phyloP scores from a whole-genome alignment of 2,797 vertebrate species.

The Melanotaenia nigrans region DNA sequence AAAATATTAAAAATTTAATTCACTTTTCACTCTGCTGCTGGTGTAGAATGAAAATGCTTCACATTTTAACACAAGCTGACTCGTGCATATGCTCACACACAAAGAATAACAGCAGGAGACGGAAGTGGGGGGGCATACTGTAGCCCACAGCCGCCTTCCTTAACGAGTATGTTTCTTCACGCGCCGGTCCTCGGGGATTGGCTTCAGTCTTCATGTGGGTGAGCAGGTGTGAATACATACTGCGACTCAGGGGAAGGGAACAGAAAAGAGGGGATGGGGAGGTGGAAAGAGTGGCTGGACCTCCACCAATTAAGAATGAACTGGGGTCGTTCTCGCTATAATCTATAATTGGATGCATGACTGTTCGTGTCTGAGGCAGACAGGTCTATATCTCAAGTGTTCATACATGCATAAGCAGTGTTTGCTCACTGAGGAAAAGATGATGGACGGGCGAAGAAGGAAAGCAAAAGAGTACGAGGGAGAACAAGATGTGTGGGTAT shows the following conservation, averaged over 20 bases:
- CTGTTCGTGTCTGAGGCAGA: constrained; percentile 15
- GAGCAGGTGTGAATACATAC: constrained; percentile 48
- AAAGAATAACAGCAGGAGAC: constrained; percentile 8
- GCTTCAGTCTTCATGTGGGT: constrained; percentile 38
- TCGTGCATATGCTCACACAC: constrained; percentile 3
- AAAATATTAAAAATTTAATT: too few relatives aligned
- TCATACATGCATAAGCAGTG: neutral
- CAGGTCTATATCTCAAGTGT: neutral
- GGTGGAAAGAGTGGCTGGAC: constrained; percentile 27
- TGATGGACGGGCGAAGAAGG: constrained; percentile 48
- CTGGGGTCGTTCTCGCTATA: constrained; percentile 22
- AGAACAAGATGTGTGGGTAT: constrained; percentile 52
- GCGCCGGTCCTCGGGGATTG: constrained; percentile 18
- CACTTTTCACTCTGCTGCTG: neutral
- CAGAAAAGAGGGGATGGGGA: constrained; percentile 7
- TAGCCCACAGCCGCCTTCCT: constrained; percentile 25
- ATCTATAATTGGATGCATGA: constrained; percentile 56
- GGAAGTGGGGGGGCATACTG: constrained; percentile 1
- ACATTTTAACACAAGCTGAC: constrained; percentile 14
- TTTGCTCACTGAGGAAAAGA: constrained; percentile 26
- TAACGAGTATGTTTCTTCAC: constrained; percentile 39
- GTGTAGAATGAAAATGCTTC: constrained; percentile 9
- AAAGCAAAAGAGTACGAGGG: constrained; percentile 26
- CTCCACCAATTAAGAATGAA: constrained; percentile 63
- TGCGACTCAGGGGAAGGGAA: constrained; percentile 15